Base-by-base conservation (phyloP, 2,797 vertebrate genomes). In the Okamejei kenojei region DNA sequence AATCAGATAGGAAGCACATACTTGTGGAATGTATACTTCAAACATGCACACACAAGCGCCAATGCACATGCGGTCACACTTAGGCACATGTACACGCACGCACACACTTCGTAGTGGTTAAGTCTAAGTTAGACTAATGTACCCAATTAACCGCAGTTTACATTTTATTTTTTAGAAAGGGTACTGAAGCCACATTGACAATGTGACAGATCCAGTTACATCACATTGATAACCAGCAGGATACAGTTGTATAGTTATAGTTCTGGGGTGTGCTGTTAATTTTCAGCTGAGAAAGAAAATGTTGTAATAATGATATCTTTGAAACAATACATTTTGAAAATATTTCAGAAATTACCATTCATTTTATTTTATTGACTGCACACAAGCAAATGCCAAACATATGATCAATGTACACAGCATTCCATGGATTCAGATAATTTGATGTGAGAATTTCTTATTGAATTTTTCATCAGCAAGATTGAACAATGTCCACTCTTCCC, bases 51-150 rank as follows among this genome's bases (percentile, higher is more conserved):
- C 38, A 92, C 38, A 21, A 73, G 19, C 19, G 1, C 6, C 21
- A 45, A 73, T 4, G 68, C 17, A 73, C 19, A 23, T 23, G 21
- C 7, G 13, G 0, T 35, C 84, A 88, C 38, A 82, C 38, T 45
- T 8, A 11, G 21, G 32, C 29, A 13, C 80, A 29, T 0, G 9
- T 21, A 23, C 79, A 81, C 4, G 26, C 26, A 80, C 6, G 45
- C 26, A 7, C 77, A 29, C 68, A 73, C 65, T 29, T 32, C 7
- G 17, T 26, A 91, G 73, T 73, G 38, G 63, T 73, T 73, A 45
- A 11, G 19, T 32, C 68, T 17, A 68, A 73, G 90, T 92, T 76
- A 90, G 71, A 92, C 13, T 92, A 92, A 76, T 92, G 71, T n/a
- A 54, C 74, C 71, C 90, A 92, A 54, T 92, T 76, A 58, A 92